A percentile compares a stretch with the other conserved stretches of the same genome.
phyloP scores from a whole-genome alignment of 2,113 vertebrate genomes.

The Calypte anna region DNA sequence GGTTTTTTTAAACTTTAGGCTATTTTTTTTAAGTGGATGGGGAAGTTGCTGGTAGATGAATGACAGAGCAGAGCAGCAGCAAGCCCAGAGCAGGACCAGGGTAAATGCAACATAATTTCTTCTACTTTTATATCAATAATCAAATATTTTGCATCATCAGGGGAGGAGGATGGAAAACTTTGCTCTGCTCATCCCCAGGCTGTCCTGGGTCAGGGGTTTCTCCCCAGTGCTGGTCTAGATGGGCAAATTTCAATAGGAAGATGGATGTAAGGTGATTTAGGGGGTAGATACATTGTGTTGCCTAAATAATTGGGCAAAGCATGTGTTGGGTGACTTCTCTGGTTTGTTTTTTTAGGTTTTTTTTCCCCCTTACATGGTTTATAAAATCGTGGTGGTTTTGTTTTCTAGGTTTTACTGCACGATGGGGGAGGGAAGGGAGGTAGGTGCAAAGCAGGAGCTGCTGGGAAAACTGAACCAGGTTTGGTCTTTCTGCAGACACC shows the following conservation, averaged over 20 bases:
- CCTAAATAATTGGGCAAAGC: neutral
- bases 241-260: neutral
- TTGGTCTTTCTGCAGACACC: neutral
- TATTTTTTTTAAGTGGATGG: neutral
- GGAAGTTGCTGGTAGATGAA: neutral
- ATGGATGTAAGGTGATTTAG: neutral
- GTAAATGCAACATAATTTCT: neutral
- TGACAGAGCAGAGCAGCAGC: fast-evolving
- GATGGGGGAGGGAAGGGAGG: neutral
- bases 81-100: neutral
- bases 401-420: neutral
- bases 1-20: neutral
- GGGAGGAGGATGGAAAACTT: neutral
- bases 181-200: neutral
- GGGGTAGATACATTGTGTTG: neutral
- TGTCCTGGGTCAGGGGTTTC: neutral
- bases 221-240: neutral
- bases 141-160: neutral
- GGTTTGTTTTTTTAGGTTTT: neutral
- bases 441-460: neutral
- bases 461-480: neutral
- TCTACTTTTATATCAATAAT: neutral
- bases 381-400: neutral
- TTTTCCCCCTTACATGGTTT: fast-evolving
- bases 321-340: neutral